Evolutionary conservation across 35 echinoderm and acorn worm species (phyloP), one percentile per base, ranked within the genome.

Genomic region (Acanthaster planci): DNA sequence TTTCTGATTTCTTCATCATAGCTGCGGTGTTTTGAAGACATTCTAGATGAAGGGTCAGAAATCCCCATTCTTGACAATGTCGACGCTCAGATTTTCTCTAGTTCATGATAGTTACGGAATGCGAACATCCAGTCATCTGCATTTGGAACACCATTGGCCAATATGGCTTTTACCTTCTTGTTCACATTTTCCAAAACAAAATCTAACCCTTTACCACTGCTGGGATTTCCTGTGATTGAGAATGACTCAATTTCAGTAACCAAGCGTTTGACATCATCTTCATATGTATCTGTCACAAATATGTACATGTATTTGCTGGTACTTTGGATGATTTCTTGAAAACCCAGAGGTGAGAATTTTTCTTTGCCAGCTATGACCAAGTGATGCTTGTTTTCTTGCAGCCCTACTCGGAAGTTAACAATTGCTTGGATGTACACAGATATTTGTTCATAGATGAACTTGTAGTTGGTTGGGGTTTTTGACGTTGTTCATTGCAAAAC

Each of bases 381-480:
- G 14, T 67, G 59, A 1, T 31, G 21, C n/a, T 68, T 78, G 56
- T 87, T 87, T 34, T 75, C 22, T 39, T 84, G 8, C 42, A 87
- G 77, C 52, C 90, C 84, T 23, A 52, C 67, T 39, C 90, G 19
- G 5, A 72, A 80, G 60, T 82, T 78, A 0, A 92, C 40, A 0
- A 92, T 87, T 26, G 83, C 68, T 5, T 78, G 76, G 0, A 16
- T 80, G 60, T 88, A 93, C 37, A 79, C 87, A 37, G 83, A 55
- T 16, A 76, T 88, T 53, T 93, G 90, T 67, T 92, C 84, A 27
- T 87, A 79, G 2, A 92, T 16, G 52, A 87, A 93, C 38, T 82
- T 51, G 80, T 88, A 88, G 38, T 84, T 58, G n/a, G n/a, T n/a
- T 77, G 0, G 86, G 86, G 53, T 75, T 87, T 1, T 78, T 8